These are phyloP conservation scores for Unio pictorum DNA, from an alignment of 2,888 invertebrate genomes.

Conservation along the genomic window DNA sequence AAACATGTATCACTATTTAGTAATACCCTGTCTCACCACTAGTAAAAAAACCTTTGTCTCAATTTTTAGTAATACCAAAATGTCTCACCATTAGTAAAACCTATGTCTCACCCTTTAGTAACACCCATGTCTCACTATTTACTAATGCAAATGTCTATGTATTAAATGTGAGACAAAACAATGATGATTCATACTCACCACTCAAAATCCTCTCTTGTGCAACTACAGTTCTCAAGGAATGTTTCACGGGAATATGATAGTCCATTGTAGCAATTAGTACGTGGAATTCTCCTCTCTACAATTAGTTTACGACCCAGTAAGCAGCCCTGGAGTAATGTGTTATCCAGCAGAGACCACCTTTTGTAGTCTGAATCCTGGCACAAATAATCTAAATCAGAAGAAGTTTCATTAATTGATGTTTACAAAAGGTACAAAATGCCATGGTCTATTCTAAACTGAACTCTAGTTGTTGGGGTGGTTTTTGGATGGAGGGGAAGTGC, in stretches of 20 bases:
- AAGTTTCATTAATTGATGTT: too few species aligned
- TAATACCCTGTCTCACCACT: too few species aligned
- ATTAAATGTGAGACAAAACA: background rate
- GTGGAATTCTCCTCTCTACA: conserved; percentile 82
- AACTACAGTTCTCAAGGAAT: conserved; percentile 82
- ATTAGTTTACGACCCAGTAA: conserved; percentile 84
- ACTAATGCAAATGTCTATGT: background rate
- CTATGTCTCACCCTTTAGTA: too few species aligned
- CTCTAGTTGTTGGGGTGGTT: too few species aligned
- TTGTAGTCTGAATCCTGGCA: conserved; percentile 87
- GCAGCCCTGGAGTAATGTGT: conserved; percentile 75
- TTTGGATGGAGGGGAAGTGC: too few species aligned
- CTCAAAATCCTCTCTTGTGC: conserved; percentile 86
- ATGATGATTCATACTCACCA: conserved; percentile 74
- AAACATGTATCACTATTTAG: too few species aligned
- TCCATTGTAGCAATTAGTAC: conserved; percentile 87
- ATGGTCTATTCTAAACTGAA: too few species aligned
- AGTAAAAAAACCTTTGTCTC: too few species aligned
- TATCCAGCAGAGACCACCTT: conserved; percentile 85
- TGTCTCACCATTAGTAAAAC: too few species aligned
- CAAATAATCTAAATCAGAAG: conserved; percentile 66
- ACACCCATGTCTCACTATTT: too few species aligned
- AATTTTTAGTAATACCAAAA: too few species aligned
- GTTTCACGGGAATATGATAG: conserved; percentile 81
- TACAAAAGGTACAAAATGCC: too few species aligned